Base-by-base conservation (phyloP, 1,140 invertebrate genomes). In the Drosophila quadrilineata region DNA sequence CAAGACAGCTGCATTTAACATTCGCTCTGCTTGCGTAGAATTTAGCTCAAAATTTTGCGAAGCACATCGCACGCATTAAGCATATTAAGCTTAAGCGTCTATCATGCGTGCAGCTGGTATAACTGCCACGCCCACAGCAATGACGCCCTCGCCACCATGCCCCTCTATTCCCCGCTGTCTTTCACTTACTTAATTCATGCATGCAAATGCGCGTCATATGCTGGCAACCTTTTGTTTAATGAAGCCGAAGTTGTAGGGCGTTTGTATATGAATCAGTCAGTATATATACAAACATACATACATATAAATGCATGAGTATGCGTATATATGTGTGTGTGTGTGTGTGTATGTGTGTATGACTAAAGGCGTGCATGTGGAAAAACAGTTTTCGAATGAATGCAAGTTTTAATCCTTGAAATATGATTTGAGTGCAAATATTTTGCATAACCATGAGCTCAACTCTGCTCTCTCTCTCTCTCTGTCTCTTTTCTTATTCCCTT, bases 391-490 rank as follows among this genome's bases (percentile, higher is more conserved):
- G 52, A 79, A 85, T 85, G 74, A 85, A 85, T 85, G 79, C 79
- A 85, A 85, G 74, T 85, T 85, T 85, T 85, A 85, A 85, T 85
- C 79, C 79, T 85, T 85, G 79, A 85, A 86, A 85, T 85, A 85
- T 85, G 79, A 85, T 85, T 85, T 85, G 79, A 85, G 79, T 85
- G 79, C 79, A 85, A 85, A 85, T 85, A 85, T 85, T 85, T 85
- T 79, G 79, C 71, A 85, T 85, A 85, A 85, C 79, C 79, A 84
- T 74, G 74, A 85, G 77, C 77, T 65, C 70, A 52, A 84, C 54
- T 66, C 57, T 53, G n/a, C n/a, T n/a, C n/a, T n/a, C n/a, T n/a
- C n/a, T n/a, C n/a, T n/a, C n/a, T n/a, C n/a, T n/a, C n/a, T n/a
- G n/a, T n/a, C n/a, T n/a, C n/a, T n/a, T n/a, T n/a, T n/a, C n/a